A percentile compares a stretch with the other conserved stretches of the same genome.
Conservation (phyloP, 2,113 vertebrate species). For the Ptilorrhoa leucosticta region DNA sequence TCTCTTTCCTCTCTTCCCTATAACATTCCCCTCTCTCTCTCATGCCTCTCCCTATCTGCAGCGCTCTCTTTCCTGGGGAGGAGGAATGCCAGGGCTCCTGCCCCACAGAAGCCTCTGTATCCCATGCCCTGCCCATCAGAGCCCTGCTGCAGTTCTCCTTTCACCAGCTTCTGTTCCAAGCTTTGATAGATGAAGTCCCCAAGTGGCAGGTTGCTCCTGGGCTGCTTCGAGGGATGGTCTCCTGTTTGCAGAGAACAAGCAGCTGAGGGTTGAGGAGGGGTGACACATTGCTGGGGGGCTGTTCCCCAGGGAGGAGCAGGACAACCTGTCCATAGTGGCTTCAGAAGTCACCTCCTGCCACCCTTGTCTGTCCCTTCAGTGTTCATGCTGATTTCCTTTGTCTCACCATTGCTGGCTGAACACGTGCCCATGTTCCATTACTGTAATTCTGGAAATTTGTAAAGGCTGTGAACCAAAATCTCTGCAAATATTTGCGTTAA, state of each 20-base stretch:
- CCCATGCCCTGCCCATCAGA: neutral
- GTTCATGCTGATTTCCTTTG: fast-evolving
- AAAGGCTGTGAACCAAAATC: conserved; percentile 11
- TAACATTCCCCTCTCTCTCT: neutral
- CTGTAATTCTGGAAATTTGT: neutral
- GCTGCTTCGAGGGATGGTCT: fast-evolving
- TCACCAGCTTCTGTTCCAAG: neutral
- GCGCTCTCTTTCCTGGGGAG: neutral
- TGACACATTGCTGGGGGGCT: fast-evolving
- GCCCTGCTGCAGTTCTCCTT: neutral
- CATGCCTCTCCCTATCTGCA: neutral
- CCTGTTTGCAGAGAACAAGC: fast-evolving
- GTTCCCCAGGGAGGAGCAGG: neutral
- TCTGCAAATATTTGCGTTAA: conserved; percentile 36
- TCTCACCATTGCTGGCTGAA: neutral
- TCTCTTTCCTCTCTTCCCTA: neutral
- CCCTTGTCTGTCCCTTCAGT: fast-evolving
- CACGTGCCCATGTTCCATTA: neutral
- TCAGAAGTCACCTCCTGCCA: neutral
- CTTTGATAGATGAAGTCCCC: fast-evolving
- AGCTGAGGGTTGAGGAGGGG: neutral
- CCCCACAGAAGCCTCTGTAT: fast-evolving
- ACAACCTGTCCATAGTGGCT: fast-evolving
- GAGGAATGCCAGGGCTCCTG: neutral
- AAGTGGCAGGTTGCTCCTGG: neutral